These are phyloP conservation scores for Carcinoscorpius rotundicauda DNA, from an alignment of 1,140 invertebrate species.

Conservation along the genomic window DNA sequence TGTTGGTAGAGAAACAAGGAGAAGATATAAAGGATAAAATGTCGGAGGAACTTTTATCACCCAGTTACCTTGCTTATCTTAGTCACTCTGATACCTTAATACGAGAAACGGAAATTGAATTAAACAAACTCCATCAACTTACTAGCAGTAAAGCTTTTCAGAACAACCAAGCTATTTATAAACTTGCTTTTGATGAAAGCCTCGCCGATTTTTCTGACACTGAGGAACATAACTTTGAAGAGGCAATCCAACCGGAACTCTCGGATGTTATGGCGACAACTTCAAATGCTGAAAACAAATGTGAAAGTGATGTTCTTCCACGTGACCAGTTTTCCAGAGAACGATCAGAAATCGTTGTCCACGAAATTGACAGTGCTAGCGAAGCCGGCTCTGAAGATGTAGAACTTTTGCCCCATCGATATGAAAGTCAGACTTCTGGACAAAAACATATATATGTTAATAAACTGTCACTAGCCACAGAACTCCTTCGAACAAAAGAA, in stretches of 20 bases:
- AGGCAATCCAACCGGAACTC: slow-evolving; percentile 7
- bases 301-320: not conserved
- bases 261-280: not conserved
- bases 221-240: slow-evolving; percentile 4
- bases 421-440: slow-evolving; percentile 12
- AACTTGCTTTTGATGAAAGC: slow-evolving; percentile 17
- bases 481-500: slow-evolving; percentile 19
- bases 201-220: slow-evolving; percentile 7
- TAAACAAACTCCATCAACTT: slow-evolving; percentile 1
- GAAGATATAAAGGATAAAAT: too few relatives aligned
- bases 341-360: slow-evolving; percentile 19
- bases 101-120: slow-evolving; percentile 10
- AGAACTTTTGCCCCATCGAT: slow-evolving; percentile 19
- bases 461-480: slow-evolving; percentile 20
- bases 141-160: not conserved
- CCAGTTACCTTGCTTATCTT: not conserved
- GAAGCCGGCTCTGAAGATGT: slow-evolving; percentile 23
- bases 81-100: slow-evolving; percentile 6
- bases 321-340: not conserved
- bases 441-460: slow-evolving; percentile 20
- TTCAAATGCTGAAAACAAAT: too few relatives aligned
- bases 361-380: slow-evolving; percentile 19
- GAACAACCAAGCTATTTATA: slow-evolving; percentile 15
- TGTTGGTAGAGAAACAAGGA: too few relatives aligned
- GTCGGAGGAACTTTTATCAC: too few relatives aligned